Conservation (phyloP, 2,888 invertebrate species). For the Drosophila testacea region DNA sequence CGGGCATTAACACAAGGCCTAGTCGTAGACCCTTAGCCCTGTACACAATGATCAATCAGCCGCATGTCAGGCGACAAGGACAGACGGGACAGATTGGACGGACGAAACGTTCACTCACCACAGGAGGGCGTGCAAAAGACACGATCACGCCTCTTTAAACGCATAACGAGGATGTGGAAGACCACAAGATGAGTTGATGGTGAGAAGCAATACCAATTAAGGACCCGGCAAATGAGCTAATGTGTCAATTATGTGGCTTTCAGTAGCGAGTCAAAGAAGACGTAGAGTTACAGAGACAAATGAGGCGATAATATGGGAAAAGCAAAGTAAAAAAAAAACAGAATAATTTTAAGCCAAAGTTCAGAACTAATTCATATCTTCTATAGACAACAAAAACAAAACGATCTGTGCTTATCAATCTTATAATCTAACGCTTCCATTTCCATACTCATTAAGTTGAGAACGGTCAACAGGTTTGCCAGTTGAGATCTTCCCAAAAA, state of each 20-base stretch:
- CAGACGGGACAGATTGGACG: conserved; percentile 23
- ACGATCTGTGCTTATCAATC: conserved; percentile 55
- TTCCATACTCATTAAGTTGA: conserved; percentile 71
- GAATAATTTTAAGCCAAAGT: conserved; percentile 22
- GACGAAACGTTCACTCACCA: conserved; percentile 45
- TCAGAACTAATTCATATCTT: conserved; percentile 53
- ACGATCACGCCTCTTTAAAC: conserved; percentile 79
- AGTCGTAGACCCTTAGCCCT: conserved; percentile 41
- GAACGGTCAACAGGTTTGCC: conserved; percentile 56
- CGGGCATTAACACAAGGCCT: conserved; percentile 35
- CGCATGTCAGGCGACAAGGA: conserved; percentile 55
- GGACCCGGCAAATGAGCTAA: conserved; percentile 69
- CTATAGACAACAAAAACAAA: conserved; percentile 35
- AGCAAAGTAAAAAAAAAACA: conserved; percentile 12
- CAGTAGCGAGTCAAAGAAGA: conserved; percentile 23
- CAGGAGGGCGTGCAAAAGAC: conserved; percentile 81
- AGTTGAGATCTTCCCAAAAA: conserved; percentile 65
- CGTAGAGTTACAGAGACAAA: conserved; percentile 54
- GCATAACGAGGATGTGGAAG: conserved; percentile 52
- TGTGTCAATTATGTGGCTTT: conserved; percentile 79
- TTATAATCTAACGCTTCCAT: conserved; percentile 53
- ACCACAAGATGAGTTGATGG: conserved; percentile 39
- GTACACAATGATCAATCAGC: conserved; percentile 76
- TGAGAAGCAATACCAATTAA: conserved; percentile 60
- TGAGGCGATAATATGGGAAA: conserved; percentile 69